Base-by-base conservation (phyloP, 2,888 invertebrate species). In the Scaeva pyrastri region DNA sequence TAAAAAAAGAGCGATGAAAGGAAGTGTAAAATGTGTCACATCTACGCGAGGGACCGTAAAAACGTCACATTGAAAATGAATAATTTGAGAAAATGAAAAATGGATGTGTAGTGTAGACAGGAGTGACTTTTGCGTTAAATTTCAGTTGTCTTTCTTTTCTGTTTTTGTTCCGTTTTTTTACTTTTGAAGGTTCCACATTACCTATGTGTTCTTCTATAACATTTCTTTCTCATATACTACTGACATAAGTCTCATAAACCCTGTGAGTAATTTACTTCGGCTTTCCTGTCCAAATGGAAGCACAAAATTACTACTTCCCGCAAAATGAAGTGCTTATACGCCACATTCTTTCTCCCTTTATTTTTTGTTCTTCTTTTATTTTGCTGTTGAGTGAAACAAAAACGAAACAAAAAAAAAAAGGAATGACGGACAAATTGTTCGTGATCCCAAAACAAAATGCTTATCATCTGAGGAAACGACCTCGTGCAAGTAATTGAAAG, bases 31-130 rank as follows among this genome's bases (percentile, higher is more conserved):
- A 72, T 72, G 58, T 82, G 76, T 60, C 71, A 76, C 72, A 82
- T 36, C 43, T 58, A 72, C 58, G 36, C 72, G 39, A 21, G 60
- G 41, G 48, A 81, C 81, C 71, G 64, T 71, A 81, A 76, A 71
- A 76, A 66, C 41, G 74, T 75, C 60, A 31, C 60, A 48, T 19
- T 19, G 23, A n/a, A 58, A 45, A 82, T 60, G 62, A 77, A 82
- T 77, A 60, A 77, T 83, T 83, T 73, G 68, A 36, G 68, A 70
- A 62, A 76, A 71, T 71, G 68, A 73, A 55, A 83, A 83, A 77
- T 83, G 68, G 55, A 68, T 60, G 52, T 62, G 66, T 41, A 62
- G 52, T 62, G 66, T 41, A 62, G 66, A 73, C 66, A 60, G 43
- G 52, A 60, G 55, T 73, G 72, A 73, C 66, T 66, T 58, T 68